Evolutionary conservation across 2,113 vertebrate genomes (phyloP), one percentile per base, ranked within the genome.

Genomic region (Mionectes macconnelli): DNA sequence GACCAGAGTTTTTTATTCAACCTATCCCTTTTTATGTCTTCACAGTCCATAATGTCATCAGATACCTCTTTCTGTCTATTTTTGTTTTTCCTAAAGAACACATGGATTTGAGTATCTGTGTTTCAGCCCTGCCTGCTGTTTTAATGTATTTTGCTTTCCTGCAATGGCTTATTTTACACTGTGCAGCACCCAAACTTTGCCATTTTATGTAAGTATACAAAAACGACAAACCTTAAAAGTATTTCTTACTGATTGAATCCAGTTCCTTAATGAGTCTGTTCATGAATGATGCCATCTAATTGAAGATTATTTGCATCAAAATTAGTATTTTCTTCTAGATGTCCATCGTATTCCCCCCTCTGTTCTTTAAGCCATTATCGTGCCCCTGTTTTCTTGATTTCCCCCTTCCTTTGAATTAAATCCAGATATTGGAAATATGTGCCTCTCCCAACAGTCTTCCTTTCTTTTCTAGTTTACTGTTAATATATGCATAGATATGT

Each of bases 361-460:
- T 42, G 16, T 92, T 95, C 60, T 90, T 87, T 75, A 74, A 74
- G 25, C 27, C 25, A 8, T 90, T 94, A 80, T 59, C 59, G 23
- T 93, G 30, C 67, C 72, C 47, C 10, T 77, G 37, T 92, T 93
- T 92, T 90, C 64, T 79, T 88, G 25, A 52, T 93, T 94, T 95
- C 18, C 27, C 16, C 17, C 27, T 93, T 93, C 44, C 47, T 80
- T 85, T 83, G 30, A 84, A 92, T 89, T 33, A 89, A 96, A 78
- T 81, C 89, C 95, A 93, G 89, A 90, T 96, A 86, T 77, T 42
- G 60, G 70, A 95, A 89, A 67, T 84, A 62, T 15, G 30, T 84
- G 35, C 47, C 21, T 86, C 12, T 86, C 14, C 63, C 68, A 81
- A 55, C 7, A 67, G 25, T 81, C 47, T 77, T 64, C 50, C 59